These are phyloP conservation scores for Poeciliopsis infans DNA, from an alignment of 2,797 vertebrate species.

Conservation along the genomic window DNA sequence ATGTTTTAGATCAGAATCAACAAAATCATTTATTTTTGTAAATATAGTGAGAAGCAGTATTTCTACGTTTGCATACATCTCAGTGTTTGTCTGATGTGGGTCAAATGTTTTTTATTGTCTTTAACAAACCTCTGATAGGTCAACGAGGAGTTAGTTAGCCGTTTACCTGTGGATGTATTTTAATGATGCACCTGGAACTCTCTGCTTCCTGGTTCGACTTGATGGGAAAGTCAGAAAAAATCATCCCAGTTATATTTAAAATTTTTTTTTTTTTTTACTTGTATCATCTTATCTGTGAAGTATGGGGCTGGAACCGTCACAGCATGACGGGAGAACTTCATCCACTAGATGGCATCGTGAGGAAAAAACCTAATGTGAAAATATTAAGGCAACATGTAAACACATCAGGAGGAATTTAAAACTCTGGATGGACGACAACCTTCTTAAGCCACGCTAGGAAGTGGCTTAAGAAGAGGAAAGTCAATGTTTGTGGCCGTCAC, in stretches of 20 bases:
- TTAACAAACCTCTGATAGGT: background rate
- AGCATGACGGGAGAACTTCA: too few species aligned
- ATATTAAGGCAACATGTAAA: background rate
- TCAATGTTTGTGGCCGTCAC: too few species aligned
- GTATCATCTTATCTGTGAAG: too few species aligned
- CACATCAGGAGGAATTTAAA: background rate
- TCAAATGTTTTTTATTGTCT: background rate
- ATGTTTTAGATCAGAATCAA: background rate
- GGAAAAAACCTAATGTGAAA: background rate
- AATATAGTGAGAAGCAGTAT: background rate
- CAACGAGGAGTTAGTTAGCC: background rate
- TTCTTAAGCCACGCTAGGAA: too few species aligned
- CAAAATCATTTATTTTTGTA: background rate
- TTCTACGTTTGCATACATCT: background rate
- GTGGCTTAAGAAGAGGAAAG: too few species aligned
- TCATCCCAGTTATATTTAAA: background rate
- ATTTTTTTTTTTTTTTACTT: too few species aligned
- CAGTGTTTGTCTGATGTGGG: background rate
- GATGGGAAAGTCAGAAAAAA: too few species aligned
- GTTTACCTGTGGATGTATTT: background rate
- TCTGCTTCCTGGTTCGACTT: too few species aligned
- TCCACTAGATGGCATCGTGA: background rate
- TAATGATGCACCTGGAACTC: background rate
- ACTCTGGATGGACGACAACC: background rate
- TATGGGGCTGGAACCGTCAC: too few species aligned